Evolutionary conservation across 2,113 vertebrate genomes (phyloP).

Genomic region (Falcunculus frontatus): DNA sequence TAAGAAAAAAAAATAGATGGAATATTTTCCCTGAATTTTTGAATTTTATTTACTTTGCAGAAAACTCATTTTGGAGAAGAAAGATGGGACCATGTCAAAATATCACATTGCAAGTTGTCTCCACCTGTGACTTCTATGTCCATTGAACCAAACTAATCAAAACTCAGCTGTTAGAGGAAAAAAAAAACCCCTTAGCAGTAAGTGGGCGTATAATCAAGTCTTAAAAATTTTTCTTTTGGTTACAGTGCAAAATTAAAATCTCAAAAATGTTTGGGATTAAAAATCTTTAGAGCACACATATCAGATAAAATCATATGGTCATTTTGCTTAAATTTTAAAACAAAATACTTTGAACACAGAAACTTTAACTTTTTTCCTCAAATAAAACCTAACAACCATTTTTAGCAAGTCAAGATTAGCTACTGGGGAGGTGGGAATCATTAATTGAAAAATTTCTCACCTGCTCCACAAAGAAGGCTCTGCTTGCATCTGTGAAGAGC

Average conservation of each 20-base stretch:
- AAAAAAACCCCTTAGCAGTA: not conserved
- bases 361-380: not conserved
- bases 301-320: not conserved
- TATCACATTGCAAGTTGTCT: not conserved
- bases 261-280: not conserved
- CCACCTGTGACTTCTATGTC: not conserved
- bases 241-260: not conserved
- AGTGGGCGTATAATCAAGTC: not conserved
- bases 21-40: not conserved
- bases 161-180: not conserved
- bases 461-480: not conserved
- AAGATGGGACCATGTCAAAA: not conserved
- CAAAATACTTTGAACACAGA: not conserved
- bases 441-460: slow-evolving; percentile 1
- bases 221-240: not conserved
- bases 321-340: not conserved
- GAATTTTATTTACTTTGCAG: not conserved
- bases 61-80: not conserved
- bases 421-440: not conserved
- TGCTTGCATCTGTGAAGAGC: not conserved
- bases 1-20: not conserved
- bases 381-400: not conserved
- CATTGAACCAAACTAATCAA: not conserved
- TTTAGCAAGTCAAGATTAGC: not conserved
- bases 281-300: not conserved